phyloP scores from a whole-genome alignment of 2,888 invertebrate species.

The Drosophila infuscata region DNA sequence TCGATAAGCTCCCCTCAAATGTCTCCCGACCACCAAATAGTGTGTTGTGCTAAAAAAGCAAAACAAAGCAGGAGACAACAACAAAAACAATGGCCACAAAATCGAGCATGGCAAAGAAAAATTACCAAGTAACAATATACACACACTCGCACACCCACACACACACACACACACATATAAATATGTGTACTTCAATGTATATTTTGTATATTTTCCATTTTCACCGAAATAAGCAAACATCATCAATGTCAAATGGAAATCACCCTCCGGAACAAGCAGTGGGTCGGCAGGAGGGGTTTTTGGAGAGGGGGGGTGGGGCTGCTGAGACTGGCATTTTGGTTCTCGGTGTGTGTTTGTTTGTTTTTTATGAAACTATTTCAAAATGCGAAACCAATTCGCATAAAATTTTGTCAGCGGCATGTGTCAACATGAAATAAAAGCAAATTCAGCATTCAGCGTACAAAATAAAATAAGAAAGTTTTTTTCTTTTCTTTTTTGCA shows the following conservation, averaged over 20 bases:
- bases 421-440: conserved; percentile 70
- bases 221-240: conserved; percentile 81
- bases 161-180: neutral
- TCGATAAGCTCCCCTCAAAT: conserved; percentile 51
- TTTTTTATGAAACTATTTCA: conserved; percentile 78
- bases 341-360: neutral
- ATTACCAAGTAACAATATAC: conserved; percentile 48
- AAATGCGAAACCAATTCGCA: conserved; percentile 82
- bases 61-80: conserved; percentile 42
- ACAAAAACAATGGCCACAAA: conserved; percentile 40
- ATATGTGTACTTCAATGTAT: conserved; percentile 26
- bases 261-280: conserved; percentile 53
- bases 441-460: conserved; percentile 55
- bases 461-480: conserved; percentile 71
- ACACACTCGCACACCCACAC: conserved; percentile 5
- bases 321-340: conserved; percentile 52
- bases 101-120: conserved; percentile 42
- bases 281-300: neutral
- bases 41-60: conserved; percentile 39
- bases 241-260: conserved; percentile 83
- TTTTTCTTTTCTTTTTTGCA: neutral
- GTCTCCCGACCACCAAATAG: conserved; percentile 59
- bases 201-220: conserved; percentile 77
- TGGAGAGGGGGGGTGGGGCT: neutral
- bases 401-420: conserved; percentile 74